Conservation (phyloP, 2,888 invertebrate genomes). For the Parnassius smintheus region DNA sequence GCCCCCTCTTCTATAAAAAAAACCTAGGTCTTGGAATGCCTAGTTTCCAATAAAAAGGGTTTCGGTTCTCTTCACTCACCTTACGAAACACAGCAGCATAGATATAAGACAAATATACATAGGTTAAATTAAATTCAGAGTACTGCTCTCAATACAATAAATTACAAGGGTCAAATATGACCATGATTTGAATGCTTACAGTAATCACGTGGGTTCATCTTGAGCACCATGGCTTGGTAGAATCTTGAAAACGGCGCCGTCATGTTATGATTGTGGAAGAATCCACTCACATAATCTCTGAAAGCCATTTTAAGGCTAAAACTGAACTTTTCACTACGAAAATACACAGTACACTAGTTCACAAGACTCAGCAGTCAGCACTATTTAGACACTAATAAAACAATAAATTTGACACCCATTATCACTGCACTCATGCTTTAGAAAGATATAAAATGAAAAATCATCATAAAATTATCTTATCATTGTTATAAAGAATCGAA, state of each 20-base stretch:
- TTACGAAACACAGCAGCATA: too few species aligned
- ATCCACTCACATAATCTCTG: constrained; percentile 48
- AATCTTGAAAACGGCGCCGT: constrained; percentile 71
- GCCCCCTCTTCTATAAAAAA: too few species aligned
- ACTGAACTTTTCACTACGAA: constrained; percentile 27
- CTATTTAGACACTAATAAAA: constrained; percentile 55
- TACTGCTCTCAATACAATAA: too few species aligned
- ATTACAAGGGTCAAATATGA: not conserved
- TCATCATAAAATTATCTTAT: constrained; percentile 26
- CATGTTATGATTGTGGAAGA: constrained; percentile 55
- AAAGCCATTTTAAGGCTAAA: constrained; percentile 47
- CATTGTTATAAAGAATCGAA: constrained; percentile 31
- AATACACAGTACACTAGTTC: constrained; percentile 39
- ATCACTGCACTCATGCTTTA: constrained; percentile 57
- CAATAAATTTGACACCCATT: constrained; percentile 78
- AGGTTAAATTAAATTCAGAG: too few species aligned
- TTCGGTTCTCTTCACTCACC: too few species aligned
- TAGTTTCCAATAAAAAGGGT: too few species aligned
- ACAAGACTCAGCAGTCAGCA: constrained; percentile 31
- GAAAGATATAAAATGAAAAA: constrained; percentile 36
- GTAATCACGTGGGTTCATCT: constrained; percentile 73
- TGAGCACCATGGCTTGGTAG: constrained; percentile 74
- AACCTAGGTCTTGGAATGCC: too few species aligned
- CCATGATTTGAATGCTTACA: constrained; percentile 18
- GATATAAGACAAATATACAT: too few species aligned